Conservation (phyloP, 2,113 vertebrate genomes). For the Vanacampus margaritifer region DNA sequence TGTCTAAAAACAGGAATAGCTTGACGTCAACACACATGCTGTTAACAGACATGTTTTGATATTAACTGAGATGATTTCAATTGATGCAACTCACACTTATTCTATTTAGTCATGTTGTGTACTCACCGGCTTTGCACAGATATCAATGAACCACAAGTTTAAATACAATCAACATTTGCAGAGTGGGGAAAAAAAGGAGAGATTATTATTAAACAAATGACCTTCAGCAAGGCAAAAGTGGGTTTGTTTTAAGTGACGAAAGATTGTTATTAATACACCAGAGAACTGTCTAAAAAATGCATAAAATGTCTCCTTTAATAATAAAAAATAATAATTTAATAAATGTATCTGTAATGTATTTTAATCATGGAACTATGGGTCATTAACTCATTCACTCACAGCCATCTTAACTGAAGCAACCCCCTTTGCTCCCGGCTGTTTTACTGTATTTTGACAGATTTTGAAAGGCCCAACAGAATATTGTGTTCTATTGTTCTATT, state of each 20-base stretch:
- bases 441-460: too few species aligned
- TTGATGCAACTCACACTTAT: conserved; percentile 47
- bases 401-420: too few species aligned
- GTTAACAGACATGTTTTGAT: neutral
- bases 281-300: neutral
- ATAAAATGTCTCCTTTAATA: neutral
- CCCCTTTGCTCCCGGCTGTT: too few species aligned
- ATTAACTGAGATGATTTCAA: conserved; percentile 6
- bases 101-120: conserved; percentile 45
- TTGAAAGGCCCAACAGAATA: too few species aligned
- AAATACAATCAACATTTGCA: conserved; percentile 14
- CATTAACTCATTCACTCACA: too few species aligned
- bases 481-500: too few species aligned
- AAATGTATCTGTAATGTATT: neutral
- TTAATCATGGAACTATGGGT: neutral
- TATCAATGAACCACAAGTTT: conserved; percentile 42
- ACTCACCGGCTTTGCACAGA: conserved; percentile 71
- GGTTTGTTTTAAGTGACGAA: neutral
- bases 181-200: conserved; percentile 20
- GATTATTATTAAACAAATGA: conserved; percentile 11
- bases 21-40: neutral
- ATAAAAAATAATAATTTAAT: neutral
- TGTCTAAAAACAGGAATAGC: neutral
- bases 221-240: neutral
- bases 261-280: neutral